phyloP scores from a whole-genome alignment of 2,888 invertebrate species.

The Chrysolina haemoptera region DNA sequence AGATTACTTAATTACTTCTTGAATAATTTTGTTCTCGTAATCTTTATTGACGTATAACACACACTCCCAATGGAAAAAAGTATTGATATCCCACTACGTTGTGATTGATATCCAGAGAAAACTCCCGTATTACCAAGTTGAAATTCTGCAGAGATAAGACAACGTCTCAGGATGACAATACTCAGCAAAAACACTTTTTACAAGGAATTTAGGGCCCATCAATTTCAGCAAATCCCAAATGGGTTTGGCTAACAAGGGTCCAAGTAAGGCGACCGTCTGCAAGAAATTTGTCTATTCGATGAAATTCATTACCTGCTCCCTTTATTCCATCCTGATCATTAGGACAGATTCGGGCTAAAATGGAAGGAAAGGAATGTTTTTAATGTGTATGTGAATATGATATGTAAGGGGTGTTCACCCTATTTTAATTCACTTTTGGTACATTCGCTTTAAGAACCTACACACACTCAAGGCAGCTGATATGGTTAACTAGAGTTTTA shows the following conservation, averaged over 20 bases:
- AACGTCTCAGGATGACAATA: conserved; percentile 9
- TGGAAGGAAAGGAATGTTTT: too few relatives aligned
- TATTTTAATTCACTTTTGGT: too few relatives aligned
- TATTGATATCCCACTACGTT: background rate
- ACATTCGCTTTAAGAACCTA: too few relatives aligned
- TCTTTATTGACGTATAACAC: too few relatives aligned
- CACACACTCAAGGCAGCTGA: too few relatives aligned
- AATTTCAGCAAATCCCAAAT: conserved; percentile 14
- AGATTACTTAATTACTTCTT: too few relatives aligned
- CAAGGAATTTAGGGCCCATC: conserved; percentile 6
- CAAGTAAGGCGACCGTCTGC: conserved; percentile 9
- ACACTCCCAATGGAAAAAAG: too few relatives aligned
- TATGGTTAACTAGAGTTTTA: too few relatives aligned
- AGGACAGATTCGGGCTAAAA: background rate
- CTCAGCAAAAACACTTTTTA: conserved; percentile 5
- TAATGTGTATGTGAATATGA: too few relatives aligned
- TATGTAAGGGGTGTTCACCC: too few relatives aligned
- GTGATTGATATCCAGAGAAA: background rate
- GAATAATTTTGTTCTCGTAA: too few relatives aligned
- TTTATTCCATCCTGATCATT: background rate
- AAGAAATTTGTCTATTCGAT: conserved; percentile 17
- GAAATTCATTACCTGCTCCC: conserved; percentile 7
- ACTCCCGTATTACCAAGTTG: background rate
- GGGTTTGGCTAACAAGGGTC: conserved; percentile 13
- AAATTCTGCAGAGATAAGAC: background rate